Evolutionary conservation across 2,113 vertebrate species (phyloP).

Genomic region (Aleadryas rufinucha): DNA sequence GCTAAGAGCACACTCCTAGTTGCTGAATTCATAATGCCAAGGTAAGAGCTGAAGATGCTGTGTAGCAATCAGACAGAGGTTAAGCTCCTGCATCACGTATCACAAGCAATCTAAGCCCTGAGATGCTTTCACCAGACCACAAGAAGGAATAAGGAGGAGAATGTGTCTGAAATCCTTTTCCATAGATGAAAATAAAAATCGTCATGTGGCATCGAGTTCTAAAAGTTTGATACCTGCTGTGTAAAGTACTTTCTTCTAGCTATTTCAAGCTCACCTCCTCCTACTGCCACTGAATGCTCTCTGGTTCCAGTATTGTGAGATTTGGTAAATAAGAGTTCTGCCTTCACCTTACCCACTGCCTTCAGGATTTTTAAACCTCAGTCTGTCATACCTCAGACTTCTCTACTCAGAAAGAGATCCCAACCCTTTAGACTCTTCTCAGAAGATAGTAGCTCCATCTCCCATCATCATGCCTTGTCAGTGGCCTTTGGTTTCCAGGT

Average conservation of each 20-base stretch:
- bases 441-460: not conserved
- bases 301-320: not conserved
- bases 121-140: fast-evolving
- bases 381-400: not conserved
- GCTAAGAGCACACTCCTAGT: not conserved
- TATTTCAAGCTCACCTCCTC: not conserved
- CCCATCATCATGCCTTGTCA: not conserved
- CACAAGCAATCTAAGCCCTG: not conserved
- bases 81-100: not conserved
- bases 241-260: not conserved
- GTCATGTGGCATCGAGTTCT: not conserved
- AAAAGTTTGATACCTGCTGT: not conserved
- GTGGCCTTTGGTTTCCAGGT: not conserved
- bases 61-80: not conserved
- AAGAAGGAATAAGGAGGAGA: not conserved
- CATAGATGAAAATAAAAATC: not conserved
- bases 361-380: not conserved
- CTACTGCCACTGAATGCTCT: not conserved
- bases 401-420: not conserved
- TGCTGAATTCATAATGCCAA: not conserved
- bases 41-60: not conserved
- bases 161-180: not conserved
- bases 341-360: not conserved
- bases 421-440: not conserved
- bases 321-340: not conserved